Evolutionary conservation across 2,797 vertebrate genomes (phyloP), one percentile per base, ranked within the genome.

Genomic region (Hylomyscus alleni): DNA sequence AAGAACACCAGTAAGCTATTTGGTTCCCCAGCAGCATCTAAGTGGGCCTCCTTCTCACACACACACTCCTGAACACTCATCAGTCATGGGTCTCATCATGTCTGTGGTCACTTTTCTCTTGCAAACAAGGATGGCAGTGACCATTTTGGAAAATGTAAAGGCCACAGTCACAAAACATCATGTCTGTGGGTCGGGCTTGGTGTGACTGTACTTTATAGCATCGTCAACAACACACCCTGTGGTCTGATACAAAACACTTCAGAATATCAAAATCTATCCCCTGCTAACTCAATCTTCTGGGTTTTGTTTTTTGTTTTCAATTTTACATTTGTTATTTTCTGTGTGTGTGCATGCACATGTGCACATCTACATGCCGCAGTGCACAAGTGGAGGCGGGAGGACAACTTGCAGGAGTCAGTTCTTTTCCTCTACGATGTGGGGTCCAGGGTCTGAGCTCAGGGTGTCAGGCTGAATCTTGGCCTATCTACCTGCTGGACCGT

Each of bases 1-100:
- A 77, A 82, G 56, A 96, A 54, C 34, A 19, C 76, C 88, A 93
- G 89, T 31, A n/a, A 24, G 19, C 37, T 77, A 12, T 37, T 89
- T 34, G 69, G 47, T 88, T 89, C n/a, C 52, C n/a, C 40, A 4
- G 34, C 67, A 76, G 19, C 12, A 6, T 89, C 90, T 4, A 62
- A 96, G 44, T n/a, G 14, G 9, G 20, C 31, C 44, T 44, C 44
- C 44, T 44, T 44, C 44, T 15, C n/a, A 4, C 54, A 29, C 69
- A 19, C 85, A 24, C 11, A 22, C n/a, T 37, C 72, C 26, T 37
- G 62, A 56, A 47, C 90, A 54, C 22, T 15, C 17, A 78, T 50
- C 29, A 12, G 2, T 37, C 29, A 8, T 2, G 20, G 52, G 31
- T 62, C 58, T 10, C 6, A 47, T 15, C 6, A 47, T 15, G 13